Percentiles rank a stretch among this genome's conserved stretches.
phyloP scores from a whole-genome alignment of 2,113 vertebrate species.

The Hypocryptadius cinnamomeus region DNA sequence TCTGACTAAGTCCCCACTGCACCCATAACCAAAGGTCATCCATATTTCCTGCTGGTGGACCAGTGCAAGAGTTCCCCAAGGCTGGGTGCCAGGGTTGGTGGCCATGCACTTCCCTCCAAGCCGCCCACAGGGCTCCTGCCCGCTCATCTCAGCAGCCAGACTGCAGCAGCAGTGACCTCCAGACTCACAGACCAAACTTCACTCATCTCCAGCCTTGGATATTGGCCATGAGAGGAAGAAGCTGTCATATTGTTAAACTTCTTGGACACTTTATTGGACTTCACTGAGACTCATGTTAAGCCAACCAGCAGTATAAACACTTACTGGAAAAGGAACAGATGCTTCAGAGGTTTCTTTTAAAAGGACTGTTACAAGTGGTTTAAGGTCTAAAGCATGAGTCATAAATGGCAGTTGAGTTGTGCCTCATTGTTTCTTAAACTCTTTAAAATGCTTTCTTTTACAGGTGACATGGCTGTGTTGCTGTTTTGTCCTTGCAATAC shows the following conservation, averaged over 20 bases:
- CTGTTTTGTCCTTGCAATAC: constrained; percentile 83
- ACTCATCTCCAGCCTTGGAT: background rate
- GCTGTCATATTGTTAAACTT: background rate
- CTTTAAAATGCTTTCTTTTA: constrained; percentile 68
- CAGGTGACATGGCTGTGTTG: constrained; percentile 75
- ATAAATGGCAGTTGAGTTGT: constrained; percentile 71
- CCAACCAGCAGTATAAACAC: background rate
- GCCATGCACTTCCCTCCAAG: background rate
- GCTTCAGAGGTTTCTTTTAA: constrained; percentile 55
- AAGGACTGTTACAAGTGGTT: constrained; percentile 69
- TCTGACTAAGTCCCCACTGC: background rate
- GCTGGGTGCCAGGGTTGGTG: background rate
- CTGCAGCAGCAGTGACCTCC: background rate
- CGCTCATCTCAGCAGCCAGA: background rate
- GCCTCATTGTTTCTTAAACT: constrained; percentile 73
- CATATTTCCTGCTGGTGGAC: background rate
- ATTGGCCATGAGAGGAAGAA: background rate
- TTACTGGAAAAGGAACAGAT: constrained; percentile 16
- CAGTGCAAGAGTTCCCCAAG: background rate
- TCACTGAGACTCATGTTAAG: background rate
- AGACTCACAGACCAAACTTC: background rate
- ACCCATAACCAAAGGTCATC: background rate
- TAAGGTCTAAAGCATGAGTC: constrained; percentile 80
- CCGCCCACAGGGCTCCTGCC: background rate
- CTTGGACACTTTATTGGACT: background rate